Base-by-base conservation (phyloP, 2,113 vertebrate species). In the Rattus rattus region DNA sequence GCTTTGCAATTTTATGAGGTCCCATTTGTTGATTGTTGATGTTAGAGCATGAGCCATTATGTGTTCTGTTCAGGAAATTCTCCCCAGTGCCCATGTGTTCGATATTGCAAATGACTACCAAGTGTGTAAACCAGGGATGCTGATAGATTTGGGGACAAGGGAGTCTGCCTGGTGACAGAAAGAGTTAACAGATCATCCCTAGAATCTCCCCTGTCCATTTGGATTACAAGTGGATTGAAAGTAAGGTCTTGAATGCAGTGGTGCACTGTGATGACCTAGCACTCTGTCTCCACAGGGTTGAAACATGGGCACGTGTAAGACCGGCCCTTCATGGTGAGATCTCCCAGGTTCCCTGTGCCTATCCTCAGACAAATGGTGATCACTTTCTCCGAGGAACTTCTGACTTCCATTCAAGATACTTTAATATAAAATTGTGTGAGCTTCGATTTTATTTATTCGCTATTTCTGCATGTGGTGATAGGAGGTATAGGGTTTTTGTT, bases 211-310 rank as follows among this genome's bases (percentile, higher is more conserved):
- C 8, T 85, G 22, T 36, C 69, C 65, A 87, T 24, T 72, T 93
- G 43, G 9, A 91, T 70, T 81, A 33, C 47, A 92, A 5, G 67
- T 2, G 17, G 13, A 73, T 24, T 75, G 88, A 52, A 97, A 95
- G 77, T 77, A 72, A 93, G 47, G 59, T 72, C 36, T 79, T 65
- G 61, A 5, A 70, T 49, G 43, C 14, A 56, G 20, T 90, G 90
- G 39, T 81, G 13, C 0, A 22, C 89, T 88, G 59, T 65, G 87
- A 87, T 90, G 77, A 22, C 33, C 49, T 43, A 69, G 49, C 22
- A 80, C 63, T 96, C 33, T 22, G 63, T 49, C 5, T 70, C 83
- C 63, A 73, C 79, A 86, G 92, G 63, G 20, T 91, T 96, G 20
- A 28, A 75, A 84, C 81, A 54, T 84, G 4, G 8, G 19, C 52